Conservation (phyloP, 2,888 invertebrate species). For the Alloplasta piceator region DNA sequence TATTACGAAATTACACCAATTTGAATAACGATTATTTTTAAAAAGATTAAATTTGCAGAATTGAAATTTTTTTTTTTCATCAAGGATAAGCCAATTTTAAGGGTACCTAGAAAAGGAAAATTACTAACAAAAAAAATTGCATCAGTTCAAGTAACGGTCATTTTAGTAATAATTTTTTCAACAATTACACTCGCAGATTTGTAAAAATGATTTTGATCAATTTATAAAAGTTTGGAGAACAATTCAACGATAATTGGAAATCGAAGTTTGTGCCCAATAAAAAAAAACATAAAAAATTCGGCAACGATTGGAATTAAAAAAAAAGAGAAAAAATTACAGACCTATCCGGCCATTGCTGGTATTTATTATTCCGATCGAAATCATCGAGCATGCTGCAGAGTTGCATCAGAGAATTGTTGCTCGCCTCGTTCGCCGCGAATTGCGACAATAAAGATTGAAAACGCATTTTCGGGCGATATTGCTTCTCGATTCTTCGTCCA, state of each 20-base stretch:
- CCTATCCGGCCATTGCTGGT: constrained; percentile 49
- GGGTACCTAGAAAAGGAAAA: too few relatives aligned
- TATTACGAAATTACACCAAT: too few relatives aligned
- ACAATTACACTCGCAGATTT: too few relatives aligned
- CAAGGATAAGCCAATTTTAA: too few relatives aligned
- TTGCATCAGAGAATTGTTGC: constrained; percentile 48
- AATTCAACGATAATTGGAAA: background rate
- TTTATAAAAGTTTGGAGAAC: too few relatives aligned
- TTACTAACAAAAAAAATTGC: too few relatives aligned
- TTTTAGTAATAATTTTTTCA: too few relatives aligned
- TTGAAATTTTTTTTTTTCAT: background rate
- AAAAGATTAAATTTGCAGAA: background rate
- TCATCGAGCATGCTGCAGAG: constrained; percentile 55
- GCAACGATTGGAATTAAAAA: background rate
- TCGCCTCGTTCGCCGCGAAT: constrained; percentile 43
- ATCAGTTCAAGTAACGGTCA: too few relatives aligned
- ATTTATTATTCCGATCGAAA: constrained; percentile 54
- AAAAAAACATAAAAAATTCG: background rate
- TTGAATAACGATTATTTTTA: background rate
- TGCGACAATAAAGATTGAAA: constrained; percentile 55
- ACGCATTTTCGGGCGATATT: constrained; percentile 54
- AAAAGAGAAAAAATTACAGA: background rate
- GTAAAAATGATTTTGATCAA: too few relatives aligned
- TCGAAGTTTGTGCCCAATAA: background rate
- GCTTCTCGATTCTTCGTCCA: constrained; percentile 47